phyloP scores from a whole-genome alignment of 2,113 vertebrate species.

The Myotis brandtii region DNA sequence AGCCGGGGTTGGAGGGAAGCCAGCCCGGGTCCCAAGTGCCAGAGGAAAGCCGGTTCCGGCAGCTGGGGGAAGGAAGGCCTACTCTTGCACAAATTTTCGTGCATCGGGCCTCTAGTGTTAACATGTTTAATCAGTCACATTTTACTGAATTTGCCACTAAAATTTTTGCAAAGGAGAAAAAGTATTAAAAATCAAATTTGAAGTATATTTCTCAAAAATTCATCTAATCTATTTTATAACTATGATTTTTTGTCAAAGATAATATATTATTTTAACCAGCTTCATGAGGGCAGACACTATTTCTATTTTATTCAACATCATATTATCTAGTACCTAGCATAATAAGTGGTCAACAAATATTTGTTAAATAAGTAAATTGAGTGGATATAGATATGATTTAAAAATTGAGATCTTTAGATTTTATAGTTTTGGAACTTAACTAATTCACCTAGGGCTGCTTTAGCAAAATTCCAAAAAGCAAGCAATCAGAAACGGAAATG shows the following conservation, averaged over 20 bases:
- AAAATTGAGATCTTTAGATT: background rate
- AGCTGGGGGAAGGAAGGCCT: too few relatives aligned
- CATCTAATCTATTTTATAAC: constrained; percentile 34
- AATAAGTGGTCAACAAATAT: background rate
- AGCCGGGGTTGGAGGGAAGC: too few relatives aligned
- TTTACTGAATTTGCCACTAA: background rate
- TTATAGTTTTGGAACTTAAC: background rate
- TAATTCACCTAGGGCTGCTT: background rate
- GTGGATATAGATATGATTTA: background rate
- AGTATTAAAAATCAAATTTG: constrained; percentile 14
- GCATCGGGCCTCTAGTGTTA: background rate
- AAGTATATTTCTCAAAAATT: constrained; percentile 41
- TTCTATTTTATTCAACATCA: background rate
- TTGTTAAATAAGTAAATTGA: background rate
- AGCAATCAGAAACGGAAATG: constrained; percentile 12
- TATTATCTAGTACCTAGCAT: background rate
- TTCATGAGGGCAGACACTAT: background rate
- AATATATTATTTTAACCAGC: background rate
- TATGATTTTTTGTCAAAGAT: background rate
- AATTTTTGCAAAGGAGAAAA: constrained; percentile 17
- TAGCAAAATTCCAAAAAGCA: constrained; percentile 18
- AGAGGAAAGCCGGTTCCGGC: too few relatives aligned
- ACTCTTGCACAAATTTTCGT: too few relatives aligned
- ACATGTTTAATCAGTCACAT: background rate
- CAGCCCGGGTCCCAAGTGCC: too few relatives aligned